phyloP scores from a whole-genome alignment of 2,888 invertebrate species.

The Acrobeloides nanus region DNA sequence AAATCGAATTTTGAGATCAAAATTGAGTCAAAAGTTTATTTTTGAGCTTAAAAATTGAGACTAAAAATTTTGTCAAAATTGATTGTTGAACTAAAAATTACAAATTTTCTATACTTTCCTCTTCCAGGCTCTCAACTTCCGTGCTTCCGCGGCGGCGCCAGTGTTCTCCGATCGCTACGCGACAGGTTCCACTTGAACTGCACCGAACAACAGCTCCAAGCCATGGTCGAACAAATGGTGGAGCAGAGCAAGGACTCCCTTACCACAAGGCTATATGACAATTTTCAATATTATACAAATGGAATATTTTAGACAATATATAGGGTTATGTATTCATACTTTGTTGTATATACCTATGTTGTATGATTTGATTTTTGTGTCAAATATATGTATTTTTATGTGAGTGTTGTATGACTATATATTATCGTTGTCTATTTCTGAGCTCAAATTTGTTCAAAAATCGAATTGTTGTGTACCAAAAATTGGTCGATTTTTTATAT shows the following conservation, averaged over 20 bases:
- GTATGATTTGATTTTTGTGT: too few species aligned
- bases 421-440: too few species aligned
- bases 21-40: not conserved
- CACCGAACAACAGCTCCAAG: constrained; percentile 81
- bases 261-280: constrained; percentile 94
- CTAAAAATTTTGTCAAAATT: not conserved
- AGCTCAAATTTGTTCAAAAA: too few species aligned
- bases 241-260: constrained; percentile 88
- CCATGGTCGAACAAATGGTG: constrained; percentile 80
- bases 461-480: too few species aligned
- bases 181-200: constrained; percentile 85
- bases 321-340: too few species aligned
- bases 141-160: constrained; percentile 86
- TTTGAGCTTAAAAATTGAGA: not conserved
- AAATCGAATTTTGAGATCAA: not conserved
- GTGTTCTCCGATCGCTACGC: constrained; percentile 80
- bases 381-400: too few species aligned
- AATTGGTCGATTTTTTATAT: too few species aligned
- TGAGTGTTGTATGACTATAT: too few species aligned
- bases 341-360: too few species aligned
- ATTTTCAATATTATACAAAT: constrained; percentile 71
- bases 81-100: not conserved
- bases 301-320: constrained; percentile 38
- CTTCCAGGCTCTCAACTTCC: constrained; percentile 79
- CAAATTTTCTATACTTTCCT: not conserved